A percentile compares a stretch with the other conserved stretches of the same genome.
Conservation (phyloP, 2,797 vertebrate species). For the Pseudochirops corinnae region DNA sequence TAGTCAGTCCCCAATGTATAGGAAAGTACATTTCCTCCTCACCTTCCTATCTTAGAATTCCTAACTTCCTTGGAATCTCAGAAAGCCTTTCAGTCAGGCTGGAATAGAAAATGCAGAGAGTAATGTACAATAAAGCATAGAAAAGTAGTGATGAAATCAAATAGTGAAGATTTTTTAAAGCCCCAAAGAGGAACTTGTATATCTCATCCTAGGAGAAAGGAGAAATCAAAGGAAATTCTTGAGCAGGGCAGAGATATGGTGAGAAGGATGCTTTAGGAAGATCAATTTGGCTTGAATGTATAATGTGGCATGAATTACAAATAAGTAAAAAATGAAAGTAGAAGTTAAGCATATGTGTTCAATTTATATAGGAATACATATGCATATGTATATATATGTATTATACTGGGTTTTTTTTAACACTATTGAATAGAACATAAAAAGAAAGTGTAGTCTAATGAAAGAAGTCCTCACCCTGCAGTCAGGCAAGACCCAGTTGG, state of each 20-base stretch:
- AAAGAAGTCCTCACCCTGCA: not conserved
- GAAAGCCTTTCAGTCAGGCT: not conserved
- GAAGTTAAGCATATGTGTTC: not conserved
- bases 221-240: not conserved
- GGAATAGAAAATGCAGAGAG: not conserved
- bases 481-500: not conserved
- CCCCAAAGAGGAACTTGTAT: not conserved
- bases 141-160: not conserved
- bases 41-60: not conserved
- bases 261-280: not conserved
- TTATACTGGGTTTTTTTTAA: not conserved
- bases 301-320: not conserved
- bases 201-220: not conserved
- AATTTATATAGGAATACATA: not conserved
- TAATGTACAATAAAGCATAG: not conserved
- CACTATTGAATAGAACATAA: not conserved
- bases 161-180: not conserved
- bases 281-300: not conserved
- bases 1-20: not conserved
- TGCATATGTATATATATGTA: not conserved
- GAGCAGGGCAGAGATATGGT: not conserved
- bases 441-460: not conserved
- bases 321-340: not conserved
- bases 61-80: not conserved
- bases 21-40: not conserved